Conservation (phyloP, 2,797 vertebrate species). For the Petrocephalus sullivani region DNA sequence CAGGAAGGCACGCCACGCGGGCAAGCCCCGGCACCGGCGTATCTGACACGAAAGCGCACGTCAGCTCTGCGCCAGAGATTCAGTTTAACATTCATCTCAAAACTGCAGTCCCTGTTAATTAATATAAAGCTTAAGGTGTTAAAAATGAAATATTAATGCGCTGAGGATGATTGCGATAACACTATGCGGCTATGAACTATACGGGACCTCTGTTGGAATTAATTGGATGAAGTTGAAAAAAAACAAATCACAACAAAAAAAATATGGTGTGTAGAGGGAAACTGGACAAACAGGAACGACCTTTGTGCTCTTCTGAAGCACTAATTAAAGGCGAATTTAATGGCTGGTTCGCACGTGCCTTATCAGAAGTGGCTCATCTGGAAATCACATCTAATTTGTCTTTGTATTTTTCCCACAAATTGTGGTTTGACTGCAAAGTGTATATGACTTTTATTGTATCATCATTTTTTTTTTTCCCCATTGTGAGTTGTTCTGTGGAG, state of each 20-base stretch:
- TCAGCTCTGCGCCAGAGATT: background rate
- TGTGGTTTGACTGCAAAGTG: background rate
- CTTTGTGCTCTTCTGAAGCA: background rate
- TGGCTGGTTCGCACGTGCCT: background rate
- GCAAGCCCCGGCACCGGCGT: too few species aligned
- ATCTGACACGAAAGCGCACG: background rate
- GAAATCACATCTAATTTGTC: background rate
- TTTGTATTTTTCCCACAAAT: background rate
- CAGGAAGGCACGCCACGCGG: background rate
- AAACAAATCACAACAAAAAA: background rate
- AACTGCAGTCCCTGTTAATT: conserved; percentile 6
- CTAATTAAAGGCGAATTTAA: background rate
- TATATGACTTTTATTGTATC: background rate
- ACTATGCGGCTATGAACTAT: background rate
- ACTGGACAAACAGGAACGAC: background rate
- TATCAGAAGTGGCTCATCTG: background rate
- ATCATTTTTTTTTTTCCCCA: background rate
- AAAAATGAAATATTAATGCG: background rate
- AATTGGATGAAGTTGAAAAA: background rate
- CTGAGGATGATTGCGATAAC: background rate
- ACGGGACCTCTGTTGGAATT: background rate
- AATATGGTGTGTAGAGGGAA: background rate
- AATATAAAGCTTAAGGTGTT: background rate
- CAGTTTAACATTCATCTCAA: background rate
- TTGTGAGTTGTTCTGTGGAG: background rate